Percentiles rank a stretch among this genome's conserved stretches.
Conservation (phyloP, 2,888 invertebrate species). For the Automeris io region DNA sequence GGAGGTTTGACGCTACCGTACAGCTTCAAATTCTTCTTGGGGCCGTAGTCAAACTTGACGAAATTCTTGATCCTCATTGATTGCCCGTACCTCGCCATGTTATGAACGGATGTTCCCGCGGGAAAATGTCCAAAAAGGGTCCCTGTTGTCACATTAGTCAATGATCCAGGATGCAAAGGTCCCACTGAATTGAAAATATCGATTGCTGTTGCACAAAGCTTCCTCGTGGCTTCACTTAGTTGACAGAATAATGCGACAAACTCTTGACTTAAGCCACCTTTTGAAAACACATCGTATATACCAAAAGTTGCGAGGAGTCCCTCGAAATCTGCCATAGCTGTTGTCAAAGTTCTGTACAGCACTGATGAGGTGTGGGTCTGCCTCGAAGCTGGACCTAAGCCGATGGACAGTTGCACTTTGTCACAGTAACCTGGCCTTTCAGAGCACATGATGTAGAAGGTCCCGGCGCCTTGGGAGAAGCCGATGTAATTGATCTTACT, state of each 20-base stretch:
- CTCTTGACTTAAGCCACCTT: conserved; percentile 39
- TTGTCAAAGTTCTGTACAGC: conserved; percentile 22
- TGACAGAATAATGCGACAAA: conserved; percentile 44
- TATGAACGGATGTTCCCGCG: conserved; percentile 43
- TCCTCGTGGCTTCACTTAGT: conserved; percentile 25
- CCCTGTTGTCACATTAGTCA: conserved; percentile 33
- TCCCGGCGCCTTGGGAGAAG: conserved; percentile 85
- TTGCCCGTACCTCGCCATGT: conserved; percentile 50
- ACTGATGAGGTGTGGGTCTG: conserved; percentile 57
- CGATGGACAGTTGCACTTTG: conserved; percentile 78
- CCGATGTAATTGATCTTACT: conserved; percentile 75
- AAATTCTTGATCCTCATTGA: conserved; percentile 31
- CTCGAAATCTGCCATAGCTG: conserved; percentile 23
- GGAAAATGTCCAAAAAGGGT: conserved; percentile 45
- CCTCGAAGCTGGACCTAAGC: conserved; percentile 79
- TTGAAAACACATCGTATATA: conserved; percentile 38
- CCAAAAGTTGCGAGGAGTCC: conserved; percentile 24
- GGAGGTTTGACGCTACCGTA: conserved; percentile 45
- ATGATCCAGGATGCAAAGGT: conserved; percentile 40
- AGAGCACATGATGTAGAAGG: conserved; percentile 81
- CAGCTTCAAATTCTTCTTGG: conserved; percentile 28
- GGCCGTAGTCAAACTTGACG: conserved; percentile 50
- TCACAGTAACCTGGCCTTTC: conserved; percentile 79
- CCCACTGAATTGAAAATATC: conserved; percentile 30
- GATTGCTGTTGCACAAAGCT: conserved; percentile 27